These are phyloP conservation scores for Xylota segnis DNA, from an alignment of 2,888 invertebrate genomes.

Conservation along the genomic window DNA sequence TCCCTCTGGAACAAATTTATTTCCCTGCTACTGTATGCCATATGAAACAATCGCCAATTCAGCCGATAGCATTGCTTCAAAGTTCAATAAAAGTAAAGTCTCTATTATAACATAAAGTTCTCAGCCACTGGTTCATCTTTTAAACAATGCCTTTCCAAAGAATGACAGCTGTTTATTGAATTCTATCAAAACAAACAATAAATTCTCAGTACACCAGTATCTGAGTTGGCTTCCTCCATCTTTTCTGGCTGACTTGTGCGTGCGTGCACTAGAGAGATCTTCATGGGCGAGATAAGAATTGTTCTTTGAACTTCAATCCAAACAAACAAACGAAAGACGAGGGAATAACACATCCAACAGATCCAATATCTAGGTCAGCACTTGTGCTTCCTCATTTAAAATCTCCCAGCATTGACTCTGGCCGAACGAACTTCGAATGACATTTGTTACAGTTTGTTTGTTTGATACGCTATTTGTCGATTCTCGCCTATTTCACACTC, in stretches of 20 bases:
- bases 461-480: slow-evolving; percentile 34
- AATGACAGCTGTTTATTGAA: slow-evolving; percentile 55
- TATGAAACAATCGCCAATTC: no score
- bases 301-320: slow-evolving; percentile 56
- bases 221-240: slow-evolving; percentile 14
- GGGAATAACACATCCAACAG: slow-evolving; percentile 13
- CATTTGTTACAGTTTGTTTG: slow-evolving; percentile 55
- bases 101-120: neutral
- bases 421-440: slow-evolving; percentile 14
- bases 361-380: slow-evolving; percentile 53
- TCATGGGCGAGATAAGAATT: slow-evolving; percentile 59
- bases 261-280: slow-evolving; percentile 43
- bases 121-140: slow-evolving; percentile 6
- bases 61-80: neutral
- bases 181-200: slow-evolving; percentile 50
- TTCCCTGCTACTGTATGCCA: no score
- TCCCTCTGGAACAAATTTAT: no score
- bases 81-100: neutral
- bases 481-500: slow-evolving; percentile 29
- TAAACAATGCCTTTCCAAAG: slow-evolving; percentile 31
- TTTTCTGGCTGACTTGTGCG: slow-evolving; percentile 11
- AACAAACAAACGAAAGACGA: slow-evolving; percentile 24
- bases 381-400: slow-evolving; percentile 53
- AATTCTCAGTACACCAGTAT: slow-evolving; percentile 11
- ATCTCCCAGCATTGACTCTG: slow-evolving; percentile 23